Conservation (phyloP, 2,113 vertebrate species). For the Pterocles burchelli region DNA sequence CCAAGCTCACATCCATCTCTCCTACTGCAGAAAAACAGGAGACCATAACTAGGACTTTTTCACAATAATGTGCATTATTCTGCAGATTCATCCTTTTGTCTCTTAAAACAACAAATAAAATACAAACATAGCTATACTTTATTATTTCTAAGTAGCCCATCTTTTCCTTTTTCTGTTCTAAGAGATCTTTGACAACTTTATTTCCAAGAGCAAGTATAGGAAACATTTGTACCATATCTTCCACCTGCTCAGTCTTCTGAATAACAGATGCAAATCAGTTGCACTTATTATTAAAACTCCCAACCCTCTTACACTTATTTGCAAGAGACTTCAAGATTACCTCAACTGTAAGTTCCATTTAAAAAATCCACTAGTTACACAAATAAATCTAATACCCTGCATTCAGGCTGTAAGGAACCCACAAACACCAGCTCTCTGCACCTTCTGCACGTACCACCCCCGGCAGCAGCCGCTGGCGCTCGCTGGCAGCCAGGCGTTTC, state of each 20-base stretch:
- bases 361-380: neutral
- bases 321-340: neutral
- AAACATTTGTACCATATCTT: neutral
- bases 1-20: neutral
- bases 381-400: neutral
- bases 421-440: neutral
- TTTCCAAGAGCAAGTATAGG: neutral
- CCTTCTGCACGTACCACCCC: rapidly evolving
- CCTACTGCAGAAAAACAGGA: neutral
- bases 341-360: neutral
- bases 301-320: neutral
- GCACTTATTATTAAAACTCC: neutral
- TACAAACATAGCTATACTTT: neutral
- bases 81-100: neutral
- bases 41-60: neutral
- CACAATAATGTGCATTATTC: neutral
- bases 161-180: neutral
- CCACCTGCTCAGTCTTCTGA: neutral
- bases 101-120: neutral
- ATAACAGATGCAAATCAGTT: neutral
- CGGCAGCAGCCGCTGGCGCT: rapidly evolving
- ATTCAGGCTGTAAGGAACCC: neutral
- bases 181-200: neutral
- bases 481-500: neutral
- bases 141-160: neutral